Percentiles rank a stretch among this genome's conserved stretches.
Conservation (phyloP, 2,797 vertebrate species). For the Antrozous pallidus region DNA sequence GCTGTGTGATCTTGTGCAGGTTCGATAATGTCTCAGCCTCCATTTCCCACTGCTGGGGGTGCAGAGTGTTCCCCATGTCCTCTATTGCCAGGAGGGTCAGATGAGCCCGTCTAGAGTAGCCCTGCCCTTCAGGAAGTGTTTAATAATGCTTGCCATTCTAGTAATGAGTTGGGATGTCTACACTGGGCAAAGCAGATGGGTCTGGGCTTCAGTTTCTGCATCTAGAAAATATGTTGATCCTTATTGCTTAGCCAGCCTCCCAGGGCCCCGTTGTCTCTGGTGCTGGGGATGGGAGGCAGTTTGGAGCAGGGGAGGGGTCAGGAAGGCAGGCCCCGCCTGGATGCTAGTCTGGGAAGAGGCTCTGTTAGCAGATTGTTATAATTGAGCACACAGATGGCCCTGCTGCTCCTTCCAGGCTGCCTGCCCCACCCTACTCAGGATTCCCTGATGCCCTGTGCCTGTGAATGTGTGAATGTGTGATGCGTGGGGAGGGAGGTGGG, state of each 20-base stretch:
- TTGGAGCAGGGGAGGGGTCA: neutral
- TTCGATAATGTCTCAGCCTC: neutral
- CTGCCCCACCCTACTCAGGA: neutral
- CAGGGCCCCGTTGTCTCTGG: neutral
- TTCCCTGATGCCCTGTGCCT: neutral
- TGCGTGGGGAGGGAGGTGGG: neutral
- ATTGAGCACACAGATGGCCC: constrained; percentile 48
- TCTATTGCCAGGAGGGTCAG: neutral
- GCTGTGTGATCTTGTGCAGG: neutral
- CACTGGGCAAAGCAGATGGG: neutral
- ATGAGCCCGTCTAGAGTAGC: neutral
- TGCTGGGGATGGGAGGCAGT: neutral
- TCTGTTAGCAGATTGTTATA: constrained; percentile 44
- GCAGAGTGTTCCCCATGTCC: neutral
- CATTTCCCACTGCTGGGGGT: neutral
- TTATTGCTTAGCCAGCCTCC: neutral
- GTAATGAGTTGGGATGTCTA: neutral
- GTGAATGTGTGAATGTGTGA: neutral
- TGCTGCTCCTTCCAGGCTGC: neutral
- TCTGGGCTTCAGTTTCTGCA: neutral
- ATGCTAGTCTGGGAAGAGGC: constrained; percentile 24
- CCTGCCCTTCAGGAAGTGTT: neutral
- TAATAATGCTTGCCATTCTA: neutral
- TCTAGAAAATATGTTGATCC: neutral
- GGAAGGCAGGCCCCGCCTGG: neutral